These are phyloP conservation scores for Yponomeuta cagnagella DNA, from an alignment of 2,888 invertebrate genomes.

Conservation along the genomic window DNA sequence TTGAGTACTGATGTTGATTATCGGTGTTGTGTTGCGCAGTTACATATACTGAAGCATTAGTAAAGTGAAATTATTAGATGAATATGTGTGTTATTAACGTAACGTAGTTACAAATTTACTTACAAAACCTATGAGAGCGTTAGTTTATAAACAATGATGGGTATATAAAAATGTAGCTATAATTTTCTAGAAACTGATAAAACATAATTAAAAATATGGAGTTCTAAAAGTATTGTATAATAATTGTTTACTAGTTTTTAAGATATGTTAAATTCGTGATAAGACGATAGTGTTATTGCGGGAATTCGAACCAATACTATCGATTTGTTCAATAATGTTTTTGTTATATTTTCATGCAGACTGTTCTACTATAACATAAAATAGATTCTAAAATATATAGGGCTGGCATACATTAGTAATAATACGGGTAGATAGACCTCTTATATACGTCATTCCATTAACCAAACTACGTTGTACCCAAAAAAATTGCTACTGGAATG, in stretches of 20 bases:
- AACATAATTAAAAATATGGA: slow-evolving; percentile 42
- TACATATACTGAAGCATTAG: neutral
- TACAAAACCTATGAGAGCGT: slow-evolving; percentile 33
- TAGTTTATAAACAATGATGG: slow-evolving; percentile 39
- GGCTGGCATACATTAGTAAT: neutral
- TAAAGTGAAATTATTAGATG: slow-evolving; percentile 1
- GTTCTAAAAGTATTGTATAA: slow-evolving; percentile 59
- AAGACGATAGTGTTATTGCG: slow-evolving; percentile 49
- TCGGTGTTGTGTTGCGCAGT: neutral
- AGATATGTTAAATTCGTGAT: slow-evolving; percentile 66
- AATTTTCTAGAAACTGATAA: slow-evolving; percentile 39
- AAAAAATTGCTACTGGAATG: neutral
- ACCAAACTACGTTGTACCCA: neutral
- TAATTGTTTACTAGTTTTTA: slow-evolving; percentile 57
- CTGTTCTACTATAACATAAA: slow-evolving; percentile 24
- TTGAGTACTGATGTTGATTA: neutral
- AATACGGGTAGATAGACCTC: neutral
- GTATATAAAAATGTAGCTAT: slow-evolving; percentile 37
- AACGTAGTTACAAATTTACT: slow-evolving; percentile 6
- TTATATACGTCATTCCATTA: neutral
- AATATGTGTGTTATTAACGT: slow-evolving; percentile 11
- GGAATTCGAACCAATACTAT: slow-evolving; percentile 38
- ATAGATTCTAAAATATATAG: neutral
- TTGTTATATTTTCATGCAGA: slow-evolving; percentile 34
- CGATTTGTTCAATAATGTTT: slow-evolving; percentile 36